Evolutionary conservation across 2,797 vertebrate genomes (phyloP).

Genomic region (Cephalopachus bancanus): DNA sequence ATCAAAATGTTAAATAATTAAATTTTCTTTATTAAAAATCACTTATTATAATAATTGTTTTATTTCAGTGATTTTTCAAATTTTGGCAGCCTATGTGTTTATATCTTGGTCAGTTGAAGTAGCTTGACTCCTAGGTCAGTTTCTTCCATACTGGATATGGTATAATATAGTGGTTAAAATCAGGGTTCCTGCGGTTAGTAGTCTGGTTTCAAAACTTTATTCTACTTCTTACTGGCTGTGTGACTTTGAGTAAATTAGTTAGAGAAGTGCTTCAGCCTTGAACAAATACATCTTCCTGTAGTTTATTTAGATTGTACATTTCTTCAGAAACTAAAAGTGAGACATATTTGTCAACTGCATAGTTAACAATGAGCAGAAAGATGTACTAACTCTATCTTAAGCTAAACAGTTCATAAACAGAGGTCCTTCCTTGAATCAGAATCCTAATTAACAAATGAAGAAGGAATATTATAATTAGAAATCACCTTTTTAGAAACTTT

Average conservation of each 20-base stretch:
- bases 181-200: neutral
- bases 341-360: neutral
- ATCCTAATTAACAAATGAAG: neutral
- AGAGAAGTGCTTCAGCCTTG: neutral
- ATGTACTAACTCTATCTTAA: neutral
- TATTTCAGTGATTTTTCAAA: neutral
- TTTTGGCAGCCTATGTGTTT: neutral
- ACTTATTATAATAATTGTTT: neutral
- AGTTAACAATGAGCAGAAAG: neutral
- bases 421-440: neutral
- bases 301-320: neutral
- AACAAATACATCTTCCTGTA: neutral
- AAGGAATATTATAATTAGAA: neutral
- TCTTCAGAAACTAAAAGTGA: conserved; percentile 22
- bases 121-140: neutral
- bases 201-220: neutral
- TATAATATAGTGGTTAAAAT: neutral
- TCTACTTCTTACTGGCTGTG: neutral
- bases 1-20: neutral
- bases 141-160: neutral
- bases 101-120: neutral
- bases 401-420: neutral
- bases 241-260: neutral
- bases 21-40: neutral
- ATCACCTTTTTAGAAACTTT: neutral